Conservation (phyloP, 1,140 invertebrate species). For the Drosophila rhopaloa region DNA sequence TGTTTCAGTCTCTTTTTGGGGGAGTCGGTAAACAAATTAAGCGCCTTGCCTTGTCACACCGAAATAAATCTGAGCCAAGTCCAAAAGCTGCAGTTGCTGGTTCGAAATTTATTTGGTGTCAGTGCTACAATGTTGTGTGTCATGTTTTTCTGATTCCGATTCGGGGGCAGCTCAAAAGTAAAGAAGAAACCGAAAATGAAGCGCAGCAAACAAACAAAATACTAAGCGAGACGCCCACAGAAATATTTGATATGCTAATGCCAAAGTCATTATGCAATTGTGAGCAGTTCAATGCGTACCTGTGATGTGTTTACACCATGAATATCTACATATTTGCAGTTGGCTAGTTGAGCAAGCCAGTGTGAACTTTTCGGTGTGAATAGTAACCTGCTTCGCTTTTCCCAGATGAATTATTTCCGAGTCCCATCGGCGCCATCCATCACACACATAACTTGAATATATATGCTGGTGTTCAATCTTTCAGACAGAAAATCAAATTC, state of each 20-base stretch:
- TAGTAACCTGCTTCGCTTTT: constrained; percentile 9
- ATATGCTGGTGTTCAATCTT: constrained; percentile 30
- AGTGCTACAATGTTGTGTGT: constrained; percentile 70
- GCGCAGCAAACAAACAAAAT: constrained; percentile 17
- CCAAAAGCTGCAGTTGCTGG: constrained; percentile 36
- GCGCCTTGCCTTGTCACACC: constrained; percentile 72
- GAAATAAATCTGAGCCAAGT: constrained; percentile 58
- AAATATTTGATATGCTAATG: constrained; percentile 62
- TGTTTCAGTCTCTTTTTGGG: constrained; percentile 28
- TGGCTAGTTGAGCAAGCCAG: constrained; percentile 24
- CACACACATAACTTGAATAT: constrained; percentile 19
- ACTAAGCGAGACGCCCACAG: constrained; percentile 32
- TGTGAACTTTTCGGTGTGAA: constrained; percentile 30
- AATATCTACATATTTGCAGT: constrained; percentile 4
- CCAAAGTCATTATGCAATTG: constrained; percentile 51
- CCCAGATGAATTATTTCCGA: constrained; percentile 13
- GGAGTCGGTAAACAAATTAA: constrained; percentile 74
- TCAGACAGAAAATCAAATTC: constrained; percentile 17
- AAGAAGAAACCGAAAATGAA: constrained; percentile 6
- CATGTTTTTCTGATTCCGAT: constrained; percentile 18
- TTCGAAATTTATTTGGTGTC: constrained; percentile 67
- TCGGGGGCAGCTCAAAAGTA: constrained; percentile 22
- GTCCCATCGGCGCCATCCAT: constrained; percentile 18
- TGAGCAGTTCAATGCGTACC: constrained; percentile 29
- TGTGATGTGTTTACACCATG: constrained; percentile 10